Percentiles rank a stretch among this genome's conserved stretches.
These are phyloP conservation scores for Oenanthe oenanthe DNA, from an alignment of 2,113 vertebrate genomes.

Conservation along the genomic window DNA sequence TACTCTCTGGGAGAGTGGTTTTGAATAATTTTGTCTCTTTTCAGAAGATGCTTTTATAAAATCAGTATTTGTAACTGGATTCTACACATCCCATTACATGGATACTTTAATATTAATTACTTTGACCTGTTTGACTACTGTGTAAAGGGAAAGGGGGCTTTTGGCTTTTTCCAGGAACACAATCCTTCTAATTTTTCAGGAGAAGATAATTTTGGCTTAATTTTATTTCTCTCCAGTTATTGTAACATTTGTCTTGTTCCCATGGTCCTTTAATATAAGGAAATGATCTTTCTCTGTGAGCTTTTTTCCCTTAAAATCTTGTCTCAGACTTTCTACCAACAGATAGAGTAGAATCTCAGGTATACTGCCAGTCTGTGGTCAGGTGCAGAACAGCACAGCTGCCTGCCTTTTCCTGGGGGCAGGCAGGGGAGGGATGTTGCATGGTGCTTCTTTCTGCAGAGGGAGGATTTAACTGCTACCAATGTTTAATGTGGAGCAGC, in stretches of 20 bases:
- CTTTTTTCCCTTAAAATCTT: neutral
- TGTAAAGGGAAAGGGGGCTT: neutral
- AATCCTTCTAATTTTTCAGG: neutral
- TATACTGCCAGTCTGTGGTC: neutral
- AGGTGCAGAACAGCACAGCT: neutral
- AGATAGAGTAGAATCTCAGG: neutral
- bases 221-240: neutral
- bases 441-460: neutral
- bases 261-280: neutral
- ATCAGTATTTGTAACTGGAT: constrained; percentile 5
- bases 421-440: neutral
- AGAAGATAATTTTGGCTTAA: neutral
- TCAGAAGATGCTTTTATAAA: constrained; percentile 16
- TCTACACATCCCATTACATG: neutral
- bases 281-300: neutral
- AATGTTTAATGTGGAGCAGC: neutral
- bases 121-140: neutral
- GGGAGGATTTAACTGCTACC: neutral
- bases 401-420: neutral
- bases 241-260: neutral
- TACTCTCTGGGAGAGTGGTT: neutral
- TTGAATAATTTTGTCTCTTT: constrained; percentile 2
- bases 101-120: neutral
- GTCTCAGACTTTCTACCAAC: neutral
- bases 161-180: neutral